Evolutionary conservation across 1,140 invertebrate genomes (phyloP).

Genomic region (Bilobella aurantiaca): DNA sequence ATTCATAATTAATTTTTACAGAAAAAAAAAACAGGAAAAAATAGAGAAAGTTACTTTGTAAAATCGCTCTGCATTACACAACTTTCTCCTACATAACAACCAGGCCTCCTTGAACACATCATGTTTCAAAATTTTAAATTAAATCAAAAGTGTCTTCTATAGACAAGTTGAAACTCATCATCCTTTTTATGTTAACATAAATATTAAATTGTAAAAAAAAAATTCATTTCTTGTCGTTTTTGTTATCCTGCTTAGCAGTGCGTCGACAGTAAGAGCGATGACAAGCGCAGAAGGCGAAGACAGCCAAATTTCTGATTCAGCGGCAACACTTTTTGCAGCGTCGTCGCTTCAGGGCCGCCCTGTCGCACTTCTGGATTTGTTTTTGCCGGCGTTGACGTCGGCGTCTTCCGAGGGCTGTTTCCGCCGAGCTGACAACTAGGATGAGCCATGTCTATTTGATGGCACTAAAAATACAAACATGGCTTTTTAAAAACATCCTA

Average conservation of each 20-base stretch:
- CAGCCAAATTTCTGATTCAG: constrained; percentile 8
- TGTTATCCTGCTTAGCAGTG: neutral
- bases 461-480: neutral
- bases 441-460: neutral
- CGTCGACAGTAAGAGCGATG: constrained; percentile 2
- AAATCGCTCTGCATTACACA: too few species aligned
- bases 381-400: neutral
- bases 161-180: too few species aligned
- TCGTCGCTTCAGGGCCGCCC: neutral
- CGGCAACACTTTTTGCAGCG: neutral
- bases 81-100: too few species aligned
- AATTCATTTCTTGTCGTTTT: neutral
- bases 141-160: too few species aligned
- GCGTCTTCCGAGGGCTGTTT: constrained; percentile 2
- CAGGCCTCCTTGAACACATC: too few species aligned
- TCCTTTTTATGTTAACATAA: too few species aligned
- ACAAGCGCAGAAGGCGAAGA: constrained; percentile 1
- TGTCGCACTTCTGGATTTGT: neutral
- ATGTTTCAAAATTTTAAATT: too few species aligned
- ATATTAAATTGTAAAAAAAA: neutral
- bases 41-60: too few species aligned
- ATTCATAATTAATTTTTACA: too few species aligned
- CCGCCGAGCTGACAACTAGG: neutral
- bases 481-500: too few species aligned
- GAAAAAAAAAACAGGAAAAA: too few species aligned